Evolutionary conservation across 2,113 vertebrate genomes (phyloP), one percentile per base, ranked within the genome.

Genomic region (Hepsetus odoe): DNA sequence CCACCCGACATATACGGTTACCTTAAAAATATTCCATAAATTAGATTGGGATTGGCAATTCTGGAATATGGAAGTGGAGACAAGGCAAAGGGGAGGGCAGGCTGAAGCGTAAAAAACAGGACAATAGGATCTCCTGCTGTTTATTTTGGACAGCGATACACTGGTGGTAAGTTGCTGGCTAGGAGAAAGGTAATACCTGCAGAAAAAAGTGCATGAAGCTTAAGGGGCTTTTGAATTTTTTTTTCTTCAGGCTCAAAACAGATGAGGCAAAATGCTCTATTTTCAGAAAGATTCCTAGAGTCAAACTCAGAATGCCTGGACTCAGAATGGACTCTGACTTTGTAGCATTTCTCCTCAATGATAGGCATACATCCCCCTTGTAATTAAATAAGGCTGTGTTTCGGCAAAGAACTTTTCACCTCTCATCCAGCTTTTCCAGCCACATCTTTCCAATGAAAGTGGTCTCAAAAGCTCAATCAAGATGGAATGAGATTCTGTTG

Each of bases 21-120:
- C 97, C 94, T 90, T 89, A 88, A 93, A 95, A 95, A 96, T 96
- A 94, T 95, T 95, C 92, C 91, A 87, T 93, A 96, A 97, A 96
- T 97, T 96, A 95, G 92, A 89, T 93, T 96, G 91, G 90, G 89
- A 93, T 92, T 92, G 93, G 89, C 90, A 89, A 92, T 91, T 93
- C 81, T 69, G 0, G 88, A 90, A 88, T 91, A 87, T 83, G 88
- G 90, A 90, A 89, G 81, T 86, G 80, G 88, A 90, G 86, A 89
- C 74, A 80, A 83, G 86, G 80, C 68, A 26, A 42, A 79, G 77
- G 83, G 83, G 87, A 81, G 73, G 78, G 81, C 80, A 81, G 87
- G 85, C 82, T 79, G 84, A 33, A 28, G 49, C 66, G 73, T 83
- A 82, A 82, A 68, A 33, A 86, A 86, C 80, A 90, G 87, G 83